Evolutionary conservation across 2,797 vertebrate genomes (phyloP).

Genomic region (Neomorphus geoffroyi): DNA sequence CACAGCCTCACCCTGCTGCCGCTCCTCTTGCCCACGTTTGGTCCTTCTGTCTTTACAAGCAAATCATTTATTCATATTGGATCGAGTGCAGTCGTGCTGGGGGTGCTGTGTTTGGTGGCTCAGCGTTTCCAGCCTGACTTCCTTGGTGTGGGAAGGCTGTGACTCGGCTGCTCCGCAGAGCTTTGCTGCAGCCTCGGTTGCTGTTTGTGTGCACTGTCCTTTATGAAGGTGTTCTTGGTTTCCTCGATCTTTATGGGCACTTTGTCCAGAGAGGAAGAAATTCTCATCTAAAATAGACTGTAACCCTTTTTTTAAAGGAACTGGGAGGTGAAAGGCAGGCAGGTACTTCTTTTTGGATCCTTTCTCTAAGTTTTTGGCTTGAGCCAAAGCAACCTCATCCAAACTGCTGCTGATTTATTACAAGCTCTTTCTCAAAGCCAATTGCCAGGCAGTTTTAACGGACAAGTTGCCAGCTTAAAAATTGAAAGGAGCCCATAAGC

Average conservation of each 20-base stretch:
- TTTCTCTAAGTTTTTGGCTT: neutral
- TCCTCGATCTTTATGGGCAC: neutral
- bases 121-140: neutral
- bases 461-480: neutral
- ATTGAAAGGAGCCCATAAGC: neutral
- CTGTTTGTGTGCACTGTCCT: neutral
- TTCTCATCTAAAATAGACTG: neutral
- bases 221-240: neutral
- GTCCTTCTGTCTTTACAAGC: neutral
- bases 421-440: neutral
- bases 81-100: fast-evolving
- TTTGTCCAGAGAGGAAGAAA: neutral
- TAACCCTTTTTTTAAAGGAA: neutral
- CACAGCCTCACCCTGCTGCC: neutral
- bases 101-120: neutral
- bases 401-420: neutral
- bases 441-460: fast-evolving
- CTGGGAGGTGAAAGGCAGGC: neutral
- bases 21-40: fast-evolving
- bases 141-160: neutral
- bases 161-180: neutral
- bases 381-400: neutral
- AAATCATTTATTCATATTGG: fast-evolving
- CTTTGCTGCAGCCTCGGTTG: neutral
- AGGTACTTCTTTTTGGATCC: neutral